A percentile compares a stretch with the other conserved stretches of the same genome.
Conservation (phyloP, 1,140 invertebrate genomes). For the Melitaea cinxia region DNA sequence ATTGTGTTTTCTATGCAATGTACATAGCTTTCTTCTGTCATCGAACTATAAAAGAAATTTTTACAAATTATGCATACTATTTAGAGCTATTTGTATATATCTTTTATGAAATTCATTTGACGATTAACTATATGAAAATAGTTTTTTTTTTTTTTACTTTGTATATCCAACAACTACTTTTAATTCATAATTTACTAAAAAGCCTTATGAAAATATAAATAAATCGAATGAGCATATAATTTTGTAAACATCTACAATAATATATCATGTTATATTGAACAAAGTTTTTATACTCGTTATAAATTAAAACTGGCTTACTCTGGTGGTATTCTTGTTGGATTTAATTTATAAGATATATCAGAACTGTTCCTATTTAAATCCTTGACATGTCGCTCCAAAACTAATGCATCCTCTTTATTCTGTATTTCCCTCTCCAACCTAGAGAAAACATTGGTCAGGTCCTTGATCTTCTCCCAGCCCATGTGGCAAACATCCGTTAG, state of each 20-base stretch:
- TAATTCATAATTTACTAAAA: no score
- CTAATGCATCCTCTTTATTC: slow-evolving; percentile 89
- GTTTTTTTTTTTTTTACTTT: no score
- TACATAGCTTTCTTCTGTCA: slow-evolving; percentile 91
- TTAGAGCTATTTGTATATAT: no score
- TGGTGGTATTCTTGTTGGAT: slow-evolving; percentile 87
- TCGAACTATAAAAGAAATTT: slow-evolving; percentile 59
- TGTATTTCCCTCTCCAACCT: slow-evolving; percentile 88
- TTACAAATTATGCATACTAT: not conserved
- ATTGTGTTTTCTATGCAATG: slow-evolving; percentile 90
- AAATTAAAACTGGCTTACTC: slow-evolving; percentile 80
- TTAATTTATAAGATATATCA: slow-evolving; percentile 90
- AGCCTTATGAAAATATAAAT: no score
- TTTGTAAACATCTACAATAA: no score
- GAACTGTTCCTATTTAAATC: slow-evolving; percentile 87
- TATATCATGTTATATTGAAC: no score
- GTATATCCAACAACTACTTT: no score
- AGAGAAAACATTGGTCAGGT: slow-evolving; percentile 90
- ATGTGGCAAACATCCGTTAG: slow-evolving; percentile 73
- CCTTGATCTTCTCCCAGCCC: slow-evolving; percentile 92
- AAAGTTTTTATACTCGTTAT: not conserved
- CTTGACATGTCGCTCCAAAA: slow-evolving; percentile 89
- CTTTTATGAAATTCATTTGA: no score
- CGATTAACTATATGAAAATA: no score
- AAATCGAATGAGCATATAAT: no score